These are phyloP conservation scores for Delia radicum DNA, from an alignment of 1,140 invertebrate species.

Conservation along the genomic window DNA sequence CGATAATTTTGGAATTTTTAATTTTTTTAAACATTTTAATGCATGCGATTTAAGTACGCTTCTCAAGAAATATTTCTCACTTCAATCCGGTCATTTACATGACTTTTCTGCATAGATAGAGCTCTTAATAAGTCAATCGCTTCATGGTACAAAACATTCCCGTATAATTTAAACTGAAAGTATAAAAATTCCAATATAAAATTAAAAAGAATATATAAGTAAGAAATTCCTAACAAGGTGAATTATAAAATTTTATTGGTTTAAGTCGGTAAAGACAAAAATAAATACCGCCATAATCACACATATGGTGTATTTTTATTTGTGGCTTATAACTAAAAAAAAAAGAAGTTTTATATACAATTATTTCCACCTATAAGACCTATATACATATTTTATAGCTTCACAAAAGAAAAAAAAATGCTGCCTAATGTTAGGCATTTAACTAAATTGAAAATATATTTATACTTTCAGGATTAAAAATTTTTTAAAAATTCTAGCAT, in stretches of 20 bases:
- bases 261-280: background rate
- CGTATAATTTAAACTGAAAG: no score
- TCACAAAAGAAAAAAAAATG: no score
- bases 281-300: background rate
- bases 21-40: no score
- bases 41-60: no score
- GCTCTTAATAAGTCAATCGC: no score
- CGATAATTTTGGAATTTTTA: no score
- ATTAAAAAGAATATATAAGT: background rate
- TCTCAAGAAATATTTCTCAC: no score
- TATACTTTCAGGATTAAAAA: no score
- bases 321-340: background rate
- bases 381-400: background rate
- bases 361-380: background rate
- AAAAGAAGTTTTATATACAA: background rate
- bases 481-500: background rate
- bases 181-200: constrained; percentile 12
- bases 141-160: no score
- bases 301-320: constrained; percentile 14
- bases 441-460: no score
- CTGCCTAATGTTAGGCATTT: background rate
- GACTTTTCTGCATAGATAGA: no score
- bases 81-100: no score
- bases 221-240: background rate
- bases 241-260: background rate